phyloP scores from a whole-genome alignment of 2,888 invertebrate species.

The Drosophila rubida region DNA sequence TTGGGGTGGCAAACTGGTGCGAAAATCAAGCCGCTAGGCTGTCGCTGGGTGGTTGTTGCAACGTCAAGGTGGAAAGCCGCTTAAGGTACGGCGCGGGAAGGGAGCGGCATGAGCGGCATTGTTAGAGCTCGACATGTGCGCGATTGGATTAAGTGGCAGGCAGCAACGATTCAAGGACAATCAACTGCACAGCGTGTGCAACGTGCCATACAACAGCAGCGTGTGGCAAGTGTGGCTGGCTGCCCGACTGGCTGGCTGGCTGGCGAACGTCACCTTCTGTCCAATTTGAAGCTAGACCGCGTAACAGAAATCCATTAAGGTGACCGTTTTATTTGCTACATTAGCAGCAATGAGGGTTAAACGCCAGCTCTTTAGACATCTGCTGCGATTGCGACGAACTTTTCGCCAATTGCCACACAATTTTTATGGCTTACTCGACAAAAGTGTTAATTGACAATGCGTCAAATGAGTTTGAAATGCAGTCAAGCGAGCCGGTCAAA shows the following conservation, averaged over 20 bases:
- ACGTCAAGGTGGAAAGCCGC: slow-evolving; percentile 79
- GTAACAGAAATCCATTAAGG: slow-evolving; percentile 80
- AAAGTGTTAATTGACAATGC: slow-evolving; percentile 72
- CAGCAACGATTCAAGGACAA: slow-evolving; percentile 75
- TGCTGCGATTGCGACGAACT: slow-evolving; percentile 64
- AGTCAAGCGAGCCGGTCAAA: slow-evolving; percentile 57
- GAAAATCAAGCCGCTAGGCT: slow-evolving; percentile 60
- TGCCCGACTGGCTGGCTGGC: slow-evolving; percentile 1
- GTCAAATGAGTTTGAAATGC: slow-evolving; percentile 50
- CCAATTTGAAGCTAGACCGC: slow-evolving; percentile 77
- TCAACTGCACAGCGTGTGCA: slow-evolving; percentile 80
- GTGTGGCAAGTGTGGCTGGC: slow-evolving; percentile 23
- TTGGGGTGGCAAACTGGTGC: slow-evolving; percentile 45
- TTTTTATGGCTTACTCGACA: slow-evolving; percentile 59
- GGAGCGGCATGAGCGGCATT: slow-evolving; percentile 37
- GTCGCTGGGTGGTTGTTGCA: slow-evolving; percentile 46
- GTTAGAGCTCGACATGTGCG: slow-evolving; percentile 73
- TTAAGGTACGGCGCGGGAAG: slow-evolving; percentile 62
- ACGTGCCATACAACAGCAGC: neutral
- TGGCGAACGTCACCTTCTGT: slow-evolving; percentile 71
- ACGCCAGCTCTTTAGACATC: slow-evolving; percentile 81
- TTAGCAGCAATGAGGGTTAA: slow-evolving; percentile 81
- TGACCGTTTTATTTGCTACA: slow-evolving; percentile 79
- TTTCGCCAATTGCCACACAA: slow-evolving; percentile 25
- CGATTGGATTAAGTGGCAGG: slow-evolving; percentile 79